Conservation (phyloP, 2,113 vertebrate species). For the Myrmecobius fasciatus region DNA sequence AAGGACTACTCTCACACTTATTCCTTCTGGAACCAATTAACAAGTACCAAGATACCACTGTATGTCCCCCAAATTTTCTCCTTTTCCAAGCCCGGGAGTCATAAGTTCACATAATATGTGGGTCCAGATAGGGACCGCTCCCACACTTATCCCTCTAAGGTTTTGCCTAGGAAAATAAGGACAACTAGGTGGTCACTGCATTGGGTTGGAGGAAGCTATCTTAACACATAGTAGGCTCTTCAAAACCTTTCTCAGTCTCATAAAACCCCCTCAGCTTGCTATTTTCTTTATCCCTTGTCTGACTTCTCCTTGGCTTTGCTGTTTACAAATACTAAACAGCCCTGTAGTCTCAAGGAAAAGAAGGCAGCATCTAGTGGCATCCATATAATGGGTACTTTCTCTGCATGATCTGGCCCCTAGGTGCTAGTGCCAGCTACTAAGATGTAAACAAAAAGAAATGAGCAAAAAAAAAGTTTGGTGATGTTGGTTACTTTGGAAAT, state of each 20-base stretch:
- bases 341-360: neutral
- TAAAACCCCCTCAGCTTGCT: no score
- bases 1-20: no score
- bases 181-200: no score
- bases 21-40: no score
- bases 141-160: neutral
- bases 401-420: no score
- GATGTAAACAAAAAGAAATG: neutral
- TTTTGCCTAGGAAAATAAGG: no score
- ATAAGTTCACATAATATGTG: neutral
- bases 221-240: no score
- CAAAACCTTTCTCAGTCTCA: no score
- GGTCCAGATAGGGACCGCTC: neutral
- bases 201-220: no score
- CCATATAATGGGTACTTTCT: neutral
- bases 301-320: neutral
- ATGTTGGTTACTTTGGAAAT: neutral
- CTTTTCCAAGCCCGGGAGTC: neutral
- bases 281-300: neutral
- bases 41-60: no score
- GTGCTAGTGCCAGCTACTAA: neutral
- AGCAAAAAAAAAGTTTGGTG: neutral
- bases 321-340: neutral
- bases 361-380: neutral
- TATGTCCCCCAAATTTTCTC: neutral